phyloP scores from a whole-genome alignment of 2,888 invertebrate species.

The Seira sanloemensis region DNA sequence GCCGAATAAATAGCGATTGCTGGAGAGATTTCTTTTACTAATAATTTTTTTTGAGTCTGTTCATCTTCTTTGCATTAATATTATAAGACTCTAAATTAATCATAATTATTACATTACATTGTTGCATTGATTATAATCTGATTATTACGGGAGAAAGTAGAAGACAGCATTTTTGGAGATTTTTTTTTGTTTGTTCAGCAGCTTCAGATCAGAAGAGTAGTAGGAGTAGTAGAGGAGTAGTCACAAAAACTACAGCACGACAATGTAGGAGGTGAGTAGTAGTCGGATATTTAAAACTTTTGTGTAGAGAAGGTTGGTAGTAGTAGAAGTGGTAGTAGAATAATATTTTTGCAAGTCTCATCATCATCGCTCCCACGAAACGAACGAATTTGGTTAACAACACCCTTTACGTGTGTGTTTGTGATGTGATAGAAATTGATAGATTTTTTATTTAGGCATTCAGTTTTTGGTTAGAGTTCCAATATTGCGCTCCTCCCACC shows the following conservation, averaged over 20 bases:
- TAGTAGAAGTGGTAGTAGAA: conserved; percentile 58
- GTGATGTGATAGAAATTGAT: conserved; percentile 69
- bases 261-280: conserved; percentile 67
- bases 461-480: conserved; percentile 73
- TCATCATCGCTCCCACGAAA: conserved; percentile 67
- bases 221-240: conserved; percentile 61
- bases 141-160: conserved; percentile 48
- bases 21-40: conserved; percentile 52
- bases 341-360: conserved; percentile 59
- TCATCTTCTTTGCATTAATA: conserved; percentile 55
- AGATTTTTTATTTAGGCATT: conserved; percentile 56
- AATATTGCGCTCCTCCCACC: conserved; percentile 73
- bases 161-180: conserved; percentile 38
- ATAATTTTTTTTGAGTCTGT: conserved; percentile 41
- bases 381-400: conserved; percentile 68
- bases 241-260: conserved; percentile 58
- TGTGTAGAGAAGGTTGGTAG: conserved; percentile 50
- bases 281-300: conserved; percentile 52
- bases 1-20: conserved; percentile 52
- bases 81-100: conserved; percentile 27
- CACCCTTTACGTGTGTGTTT: conserved; percentile 64
- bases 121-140: conserved; percentile 10
- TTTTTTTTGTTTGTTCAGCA: conserved; percentile 51
- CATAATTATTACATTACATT: conserved; percentile 12
- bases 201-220: conserved; percentile 62